Evolutionary conservation across 2,113 vertebrate species (phyloP).

Genomic region (Sitta europaea): DNA sequence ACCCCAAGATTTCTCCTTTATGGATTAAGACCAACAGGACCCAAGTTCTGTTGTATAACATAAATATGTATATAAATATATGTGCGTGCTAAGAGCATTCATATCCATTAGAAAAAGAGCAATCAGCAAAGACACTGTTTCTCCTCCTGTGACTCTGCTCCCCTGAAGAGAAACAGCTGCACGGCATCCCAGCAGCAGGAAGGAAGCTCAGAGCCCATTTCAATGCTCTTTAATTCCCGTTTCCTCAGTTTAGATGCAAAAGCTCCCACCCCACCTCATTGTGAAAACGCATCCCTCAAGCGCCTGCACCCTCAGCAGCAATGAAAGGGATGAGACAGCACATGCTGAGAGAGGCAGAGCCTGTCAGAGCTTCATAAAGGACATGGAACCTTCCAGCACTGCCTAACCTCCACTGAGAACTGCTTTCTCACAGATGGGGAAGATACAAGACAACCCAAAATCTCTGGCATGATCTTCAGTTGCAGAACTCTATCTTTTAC

Average conservation of each 20-base stretch:
- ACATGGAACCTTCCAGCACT: background rate
- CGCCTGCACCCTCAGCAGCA: background rate
- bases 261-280: background rate
- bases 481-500: background rate
- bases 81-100: background rate
- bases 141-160: background rate
- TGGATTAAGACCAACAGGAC: background rate
- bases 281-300: background rate
- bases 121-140: background rate
- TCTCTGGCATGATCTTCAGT: background rate
- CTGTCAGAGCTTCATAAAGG: background rate
- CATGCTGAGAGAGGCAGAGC: background rate
- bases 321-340: background rate
- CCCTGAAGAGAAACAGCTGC: background rate
- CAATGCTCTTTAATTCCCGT: background rate
- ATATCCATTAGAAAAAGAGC: background rate
- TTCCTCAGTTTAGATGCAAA: background rate
- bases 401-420: background rate
- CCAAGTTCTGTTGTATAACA: rapidly evolving
- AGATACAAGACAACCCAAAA: background rate
- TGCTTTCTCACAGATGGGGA: background rate
- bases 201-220: background rate
- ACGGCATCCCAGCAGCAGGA: background rate
- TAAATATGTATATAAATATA: background rate
- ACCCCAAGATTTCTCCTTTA: background rate